Conservation (phyloP, 2,113 vertebrate genomes). For the Neotoma lepida region DNA sequence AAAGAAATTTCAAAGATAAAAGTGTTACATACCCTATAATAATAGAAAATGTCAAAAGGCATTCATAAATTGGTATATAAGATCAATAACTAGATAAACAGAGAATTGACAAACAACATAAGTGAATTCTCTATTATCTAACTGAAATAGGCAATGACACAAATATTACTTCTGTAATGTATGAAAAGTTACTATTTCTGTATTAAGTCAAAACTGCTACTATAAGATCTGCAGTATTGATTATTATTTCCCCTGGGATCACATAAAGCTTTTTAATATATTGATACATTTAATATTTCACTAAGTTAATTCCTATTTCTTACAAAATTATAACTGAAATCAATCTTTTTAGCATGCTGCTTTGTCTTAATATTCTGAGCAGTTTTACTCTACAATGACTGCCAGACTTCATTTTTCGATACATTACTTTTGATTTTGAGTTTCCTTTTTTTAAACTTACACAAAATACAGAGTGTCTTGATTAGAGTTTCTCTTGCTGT, state of each 20-base stretch:
- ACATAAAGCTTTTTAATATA: constrained; percentile 55
- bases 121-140: constrained; percentile 60
- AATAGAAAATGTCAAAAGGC: constrained; percentile 35
- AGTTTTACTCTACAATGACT: constrained; percentile 58
- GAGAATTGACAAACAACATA: constrained; percentile 56
- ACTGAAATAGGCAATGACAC: constrained; percentile 51
- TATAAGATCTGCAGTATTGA: constrained; percentile 52
- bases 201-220: constrained; percentile 49
- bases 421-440: background rate
- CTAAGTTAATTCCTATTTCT: constrained; percentile 54
- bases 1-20: constrained; percentile 52
- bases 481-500: background rate
- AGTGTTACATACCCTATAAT: background rate
- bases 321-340: constrained; percentile 48
- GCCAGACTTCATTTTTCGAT: constrained; percentile 6
- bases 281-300: constrained; percentile 69
- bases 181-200: constrained; percentile 46
- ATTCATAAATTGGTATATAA: constrained; percentile 37
- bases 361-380: constrained; percentile 35
- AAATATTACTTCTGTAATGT: constrained; percentile 56
- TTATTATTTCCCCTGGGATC: constrained; percentile 62
- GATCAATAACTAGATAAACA: constrained; percentile 52
- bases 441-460: constrained; percentile 5
- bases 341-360: constrained; percentile 37
- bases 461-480: constrained; percentile 7